These are phyloP conservation scores for Drosophila tristis DNA, from an alignment of 1,140 invertebrate genomes.

Conservation along the genomic window DNA sequence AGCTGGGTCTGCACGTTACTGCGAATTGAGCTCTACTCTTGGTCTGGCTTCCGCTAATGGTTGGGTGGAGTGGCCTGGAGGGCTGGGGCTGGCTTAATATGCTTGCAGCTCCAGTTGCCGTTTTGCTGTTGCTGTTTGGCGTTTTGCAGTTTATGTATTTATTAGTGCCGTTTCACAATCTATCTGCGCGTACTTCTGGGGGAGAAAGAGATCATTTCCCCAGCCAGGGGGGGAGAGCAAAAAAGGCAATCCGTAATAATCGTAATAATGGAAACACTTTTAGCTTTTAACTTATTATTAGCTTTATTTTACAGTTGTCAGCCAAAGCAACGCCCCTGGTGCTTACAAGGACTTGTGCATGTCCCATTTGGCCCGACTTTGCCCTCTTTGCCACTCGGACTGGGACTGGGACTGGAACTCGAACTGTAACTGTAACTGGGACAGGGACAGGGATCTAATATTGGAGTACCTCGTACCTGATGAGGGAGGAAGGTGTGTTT, in stretches of 20 bases:
- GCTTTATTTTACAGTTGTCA: slow-evolving; percentile 68
- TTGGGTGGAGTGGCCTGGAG: slow-evolving; percentile 1
- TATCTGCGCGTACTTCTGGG: slow-evolving; percentile 7
- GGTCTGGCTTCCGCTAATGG: slow-evolving; percentile 21
- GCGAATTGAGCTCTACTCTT: slow-evolving; percentile 13
- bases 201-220: slow-evolving; percentile 25
- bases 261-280: slow-evolving; percentile 80
- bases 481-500: slow-evolving; percentile 49
- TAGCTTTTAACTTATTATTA: slow-evolving; percentile 82
- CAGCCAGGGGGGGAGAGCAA: slow-evolving; percentile 18
- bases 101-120: slow-evolving; percentile 26
- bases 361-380: slow-evolving; percentile 30
- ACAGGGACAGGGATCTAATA: slow-evolving; percentile 26
- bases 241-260: slow-evolving; percentile 67
- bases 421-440: too few species aligned
- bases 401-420: neutral
- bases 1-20: slow-evolving; percentile 6
- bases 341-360: slow-evolving; percentile 50
- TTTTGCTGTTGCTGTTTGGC: slow-evolving; percentile 32
- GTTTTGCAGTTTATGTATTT: slow-evolving; percentile 57
- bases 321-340: slow-evolving; percentile 62
- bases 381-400: neutral
- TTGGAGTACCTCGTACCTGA: slow-evolving; percentile 29
- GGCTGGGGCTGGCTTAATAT: slow-evolving; percentile 28
- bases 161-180: slow-evolving; percentile 59